Evolutionary conservation across 2,113 vertebrate genomes (phyloP).

Genomic region (Craseonycteris thonglongyai): DNA sequence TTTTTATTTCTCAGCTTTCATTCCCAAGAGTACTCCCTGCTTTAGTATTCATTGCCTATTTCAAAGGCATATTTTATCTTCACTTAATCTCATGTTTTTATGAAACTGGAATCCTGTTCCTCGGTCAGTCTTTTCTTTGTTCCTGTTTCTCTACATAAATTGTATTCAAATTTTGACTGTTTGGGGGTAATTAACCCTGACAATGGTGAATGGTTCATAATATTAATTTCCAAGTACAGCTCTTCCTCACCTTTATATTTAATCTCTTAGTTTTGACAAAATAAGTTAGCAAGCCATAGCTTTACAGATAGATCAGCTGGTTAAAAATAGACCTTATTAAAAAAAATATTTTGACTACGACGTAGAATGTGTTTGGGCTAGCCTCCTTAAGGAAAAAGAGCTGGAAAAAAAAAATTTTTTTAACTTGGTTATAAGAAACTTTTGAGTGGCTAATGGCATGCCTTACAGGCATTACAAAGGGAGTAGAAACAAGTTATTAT

Average conservation of each 20-base stretch:
- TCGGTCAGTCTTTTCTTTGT: background rate
- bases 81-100: background rate
- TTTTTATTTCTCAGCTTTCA: background rate
- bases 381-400: background rate
- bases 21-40: background rate
- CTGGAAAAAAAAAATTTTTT: background rate
- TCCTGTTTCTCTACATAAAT: background rate
- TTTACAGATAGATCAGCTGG: background rate
- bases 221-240: background rate
- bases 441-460: background rate
- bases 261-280: background rate
- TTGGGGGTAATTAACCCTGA: background rate
- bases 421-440: background rate
- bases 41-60: background rate
- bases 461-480: background rate
- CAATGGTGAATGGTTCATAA: background rate
- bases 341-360: background rate
- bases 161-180: background rate
- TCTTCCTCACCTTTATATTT: background rate
- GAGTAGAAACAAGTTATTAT: background rate
- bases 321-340: background rate
- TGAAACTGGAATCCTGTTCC: background rate
- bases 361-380: background rate
- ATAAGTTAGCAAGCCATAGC: background rate
- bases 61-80: background rate